Base-by-base conservation (phyloP, 2,797 vertebrate genomes). In the Pipistrellus nathusii region DNA sequence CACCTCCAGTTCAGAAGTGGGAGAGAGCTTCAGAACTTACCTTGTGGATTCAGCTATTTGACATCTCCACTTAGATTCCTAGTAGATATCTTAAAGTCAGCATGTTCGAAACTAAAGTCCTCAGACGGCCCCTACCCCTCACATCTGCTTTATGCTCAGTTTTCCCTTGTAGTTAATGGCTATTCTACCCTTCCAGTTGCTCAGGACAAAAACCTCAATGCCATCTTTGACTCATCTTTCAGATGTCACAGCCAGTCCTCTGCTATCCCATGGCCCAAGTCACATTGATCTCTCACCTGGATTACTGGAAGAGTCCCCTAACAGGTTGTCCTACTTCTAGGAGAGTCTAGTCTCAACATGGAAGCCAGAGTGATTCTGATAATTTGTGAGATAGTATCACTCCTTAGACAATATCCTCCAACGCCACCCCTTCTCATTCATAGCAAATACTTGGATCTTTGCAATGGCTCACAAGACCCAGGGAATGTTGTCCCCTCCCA, bases 401-500 rank as follows among this genome's bases (percentile, higher is more conserved):
- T 48, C 57, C 21, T 2, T 35, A 64, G 13, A 75, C 15, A 59
- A 30, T 30, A 78, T 17, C 27, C 17, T 46, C 35, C 62, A 27
- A n/a, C 21, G n/a, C 15, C 51, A 32, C 21, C 14, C 48, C 48
- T 53, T 35, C 25, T 83, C 21, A 1, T 32, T 71, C 69, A 17
- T 2, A 35, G 57, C 68, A 13, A 89, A 38, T 32, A 8, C 59
- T 85, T 69, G 27, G 27, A 18, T 73, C 38, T 85, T 75, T 53
- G 32, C n/a, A 18, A 1, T 35, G 82, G 15, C 62, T 69, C 53
- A 17, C 6, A 27, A 41, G 64, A 13, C 25, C 11, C 55, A 6
- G n/a, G 68, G 32, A 25, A 27, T 1, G 2, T 7, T 15, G 4
- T 7, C 13, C 6, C 4, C 46, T 13, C 6, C 21, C 18, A 9